These are phyloP conservation scores for Leptopterna dolabrata DNA, from an alignment of 2,888 invertebrate species.

Conservation along the genomic window DNA sequence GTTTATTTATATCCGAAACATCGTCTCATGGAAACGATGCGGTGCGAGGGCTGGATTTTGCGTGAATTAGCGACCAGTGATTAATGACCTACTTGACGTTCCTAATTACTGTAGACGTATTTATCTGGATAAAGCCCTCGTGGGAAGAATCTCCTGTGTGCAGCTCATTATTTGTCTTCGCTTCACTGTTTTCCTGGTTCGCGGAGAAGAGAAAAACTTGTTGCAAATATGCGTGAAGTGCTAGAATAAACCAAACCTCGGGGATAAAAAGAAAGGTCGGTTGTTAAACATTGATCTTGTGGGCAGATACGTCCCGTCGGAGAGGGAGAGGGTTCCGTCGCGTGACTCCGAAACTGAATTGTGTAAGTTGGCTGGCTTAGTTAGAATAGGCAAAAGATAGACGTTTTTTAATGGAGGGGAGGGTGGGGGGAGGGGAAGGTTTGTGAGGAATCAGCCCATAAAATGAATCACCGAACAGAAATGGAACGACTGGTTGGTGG, in stretches of 20 bases:
- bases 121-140: too few species aligned
- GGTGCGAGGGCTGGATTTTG: too few species aligned
- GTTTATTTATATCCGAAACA: too few species aligned
- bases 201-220: not conserved
- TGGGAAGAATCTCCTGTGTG: too few species aligned
- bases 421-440: not conserved
- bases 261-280: not conserved
- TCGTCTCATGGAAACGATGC: too few species aligned
- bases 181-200: too few species aligned
- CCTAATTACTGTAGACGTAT: too few species aligned
- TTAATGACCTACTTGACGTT: too few species aligned
- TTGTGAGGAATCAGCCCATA: not conserved
- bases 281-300: not conserved
- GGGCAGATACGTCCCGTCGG: not conserved
- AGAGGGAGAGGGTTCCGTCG: not conserved
- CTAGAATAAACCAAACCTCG: not conserved
- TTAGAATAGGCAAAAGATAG: slow-evolving; percentile 2
- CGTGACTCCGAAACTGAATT: not conserved
- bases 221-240: not conserved
- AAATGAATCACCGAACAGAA: slow-evolving; percentile 7
- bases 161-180: too few species aligned
- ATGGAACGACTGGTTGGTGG: not conserved
- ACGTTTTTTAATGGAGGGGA: not conserved
- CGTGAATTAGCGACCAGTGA: too few species aligned
- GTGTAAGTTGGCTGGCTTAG: not conserved